Percentiles rank a stretch among this genome's conserved stretches.
phyloP scores from a whole-genome alignment of 2,113 vertebrate species.

The Melospiza georgiana region DNA sequence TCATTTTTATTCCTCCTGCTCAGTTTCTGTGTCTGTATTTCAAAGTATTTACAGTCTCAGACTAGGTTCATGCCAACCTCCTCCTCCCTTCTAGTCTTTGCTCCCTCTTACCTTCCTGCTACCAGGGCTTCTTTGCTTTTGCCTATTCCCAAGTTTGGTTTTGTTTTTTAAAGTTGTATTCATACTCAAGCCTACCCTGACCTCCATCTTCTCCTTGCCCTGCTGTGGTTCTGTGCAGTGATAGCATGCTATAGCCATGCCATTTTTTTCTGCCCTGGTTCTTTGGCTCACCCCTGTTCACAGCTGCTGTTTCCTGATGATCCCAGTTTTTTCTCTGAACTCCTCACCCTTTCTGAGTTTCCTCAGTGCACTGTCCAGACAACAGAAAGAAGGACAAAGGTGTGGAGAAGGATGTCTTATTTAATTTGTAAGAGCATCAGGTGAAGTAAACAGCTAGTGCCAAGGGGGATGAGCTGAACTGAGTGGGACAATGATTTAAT shows the following conservation, averaged over 20 bases:
- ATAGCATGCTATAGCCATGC: rapidly evolving
- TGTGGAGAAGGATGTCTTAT: not conserved
- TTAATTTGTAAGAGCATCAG: not conserved
- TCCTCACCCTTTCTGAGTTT: not conserved
- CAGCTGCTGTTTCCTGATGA: not conserved
- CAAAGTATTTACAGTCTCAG: not conserved
- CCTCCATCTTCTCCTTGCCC: not conserved
- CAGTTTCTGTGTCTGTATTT: not conserved
- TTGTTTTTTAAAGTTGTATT: not conserved
- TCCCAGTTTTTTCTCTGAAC: not conserved
- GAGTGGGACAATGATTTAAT: not conserved
- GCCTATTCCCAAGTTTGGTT: not conserved
- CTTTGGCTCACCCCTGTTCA: not conserved
- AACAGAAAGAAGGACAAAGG: not conserved
- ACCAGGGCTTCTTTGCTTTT: not conserved
- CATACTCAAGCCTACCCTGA: not conserved
- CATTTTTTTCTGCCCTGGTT: not conserved
- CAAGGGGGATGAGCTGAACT: not conserved
- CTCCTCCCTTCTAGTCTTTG: not conserved
- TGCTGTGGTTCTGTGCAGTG: not conserved
- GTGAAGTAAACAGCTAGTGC: not conserved
- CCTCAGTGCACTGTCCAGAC: not conserved
- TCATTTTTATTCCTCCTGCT: rapidly evolving
- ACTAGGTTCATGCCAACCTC: not conserved
- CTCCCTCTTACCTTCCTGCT: not conserved